These are phyloP conservation scores for Zophobas atratus DNA, from an alignment of 1,140 invertebrate species.

Conservation along the genomic window DNA sequence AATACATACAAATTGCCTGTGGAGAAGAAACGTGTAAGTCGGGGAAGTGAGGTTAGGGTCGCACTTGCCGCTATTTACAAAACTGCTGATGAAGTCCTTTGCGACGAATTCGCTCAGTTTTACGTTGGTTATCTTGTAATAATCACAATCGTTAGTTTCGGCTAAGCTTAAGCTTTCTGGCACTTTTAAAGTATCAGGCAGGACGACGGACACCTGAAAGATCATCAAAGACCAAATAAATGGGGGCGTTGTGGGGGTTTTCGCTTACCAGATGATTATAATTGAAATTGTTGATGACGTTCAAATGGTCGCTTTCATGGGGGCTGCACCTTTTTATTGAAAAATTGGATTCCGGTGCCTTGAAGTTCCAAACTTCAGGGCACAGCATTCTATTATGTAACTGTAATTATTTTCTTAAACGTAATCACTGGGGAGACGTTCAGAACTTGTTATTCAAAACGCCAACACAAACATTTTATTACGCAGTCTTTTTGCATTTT, in stretches of 20 bases:
- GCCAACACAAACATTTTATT: conserved; percentile 39
- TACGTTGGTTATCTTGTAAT: conserved; percentile 71
- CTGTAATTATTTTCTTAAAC: conserved; percentile 19
- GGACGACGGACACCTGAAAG: conserved; percentile 71
- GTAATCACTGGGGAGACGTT: conserved; percentile 29
- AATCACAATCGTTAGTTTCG: conserved; percentile 70
- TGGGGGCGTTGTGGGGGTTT: neutral
- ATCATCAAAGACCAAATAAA: conserved; percentile 40
- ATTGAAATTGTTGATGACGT: conserved; percentile 66
- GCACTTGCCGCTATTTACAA: conserved; percentile 59
- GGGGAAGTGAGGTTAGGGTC: conserved; percentile 11
- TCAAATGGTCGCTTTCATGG: conserved; percentile 51
- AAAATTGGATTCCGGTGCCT: conserved; percentile 66
- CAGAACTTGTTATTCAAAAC: neutral
- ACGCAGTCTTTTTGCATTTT: conserved; percentile 35
- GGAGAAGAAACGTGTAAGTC: conserved; percentile 50
- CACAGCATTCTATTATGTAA: conserved; percentile 70
- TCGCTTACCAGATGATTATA: conserved; percentile 72
- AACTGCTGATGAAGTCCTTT: conserved; percentile 71
- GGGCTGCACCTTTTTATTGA: conserved; percentile 60
- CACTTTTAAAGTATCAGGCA: conserved; percentile 69
- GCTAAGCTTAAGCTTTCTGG: conserved; percentile 66
- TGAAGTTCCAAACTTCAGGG: conserved; percentile 72
- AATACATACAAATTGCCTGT: conserved; percentile 71
- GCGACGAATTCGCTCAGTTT: conserved; percentile 68